These are phyloP conservation scores for Apogon hyalosoma DNA, from an alignment of 2,797 vertebrate species.

Conservation along the genomic window DNA sequence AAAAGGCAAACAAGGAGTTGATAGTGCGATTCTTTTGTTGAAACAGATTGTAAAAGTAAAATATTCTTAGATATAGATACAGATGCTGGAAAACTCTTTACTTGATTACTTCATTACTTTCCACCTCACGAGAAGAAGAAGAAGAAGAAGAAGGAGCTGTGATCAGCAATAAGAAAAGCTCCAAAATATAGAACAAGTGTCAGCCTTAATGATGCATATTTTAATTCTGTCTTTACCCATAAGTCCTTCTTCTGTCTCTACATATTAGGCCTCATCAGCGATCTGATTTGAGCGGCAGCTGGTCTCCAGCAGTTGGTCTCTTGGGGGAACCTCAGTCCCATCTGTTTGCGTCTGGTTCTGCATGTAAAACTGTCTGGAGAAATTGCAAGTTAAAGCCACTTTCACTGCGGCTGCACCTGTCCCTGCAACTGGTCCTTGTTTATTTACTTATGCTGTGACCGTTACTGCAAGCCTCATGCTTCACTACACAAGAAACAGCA, in stretches of 20 bases:
- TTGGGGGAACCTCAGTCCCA: constrained; percentile 54
- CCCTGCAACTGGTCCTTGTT: constrained; percentile 67
- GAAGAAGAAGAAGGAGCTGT: no score
- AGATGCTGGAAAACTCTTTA: no score
- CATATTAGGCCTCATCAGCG: constrained; percentile 8
- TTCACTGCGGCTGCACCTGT: constrained; percentile 79
- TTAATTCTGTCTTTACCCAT: not conserved
- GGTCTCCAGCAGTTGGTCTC: constrained; percentile 41
- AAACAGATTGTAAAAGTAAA: no score
- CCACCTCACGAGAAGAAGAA: no score
- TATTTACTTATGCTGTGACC: constrained; percentile 77
- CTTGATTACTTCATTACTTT: no score
- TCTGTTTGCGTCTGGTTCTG: constrained; percentile 56
- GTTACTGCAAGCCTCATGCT: constrained; percentile 78
- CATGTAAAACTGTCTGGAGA: constrained; percentile 45
- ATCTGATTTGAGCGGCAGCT: constrained; percentile 53
- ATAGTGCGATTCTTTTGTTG: no score
- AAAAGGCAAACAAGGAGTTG: no score
- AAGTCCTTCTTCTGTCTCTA: not conserved
- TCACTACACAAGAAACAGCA: constrained; percentile 76
- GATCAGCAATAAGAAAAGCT: constrained; percentile 5
- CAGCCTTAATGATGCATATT: not conserved
- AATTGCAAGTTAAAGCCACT: constrained; percentile 61
- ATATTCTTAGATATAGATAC: no score
- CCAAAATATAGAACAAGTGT: not conserved